A percentile compares a stretch with the other conserved stretches of the same genome.
Conservation (phyloP, 2,888 invertebrate genomes). For the Erebia palarica region DNA sequence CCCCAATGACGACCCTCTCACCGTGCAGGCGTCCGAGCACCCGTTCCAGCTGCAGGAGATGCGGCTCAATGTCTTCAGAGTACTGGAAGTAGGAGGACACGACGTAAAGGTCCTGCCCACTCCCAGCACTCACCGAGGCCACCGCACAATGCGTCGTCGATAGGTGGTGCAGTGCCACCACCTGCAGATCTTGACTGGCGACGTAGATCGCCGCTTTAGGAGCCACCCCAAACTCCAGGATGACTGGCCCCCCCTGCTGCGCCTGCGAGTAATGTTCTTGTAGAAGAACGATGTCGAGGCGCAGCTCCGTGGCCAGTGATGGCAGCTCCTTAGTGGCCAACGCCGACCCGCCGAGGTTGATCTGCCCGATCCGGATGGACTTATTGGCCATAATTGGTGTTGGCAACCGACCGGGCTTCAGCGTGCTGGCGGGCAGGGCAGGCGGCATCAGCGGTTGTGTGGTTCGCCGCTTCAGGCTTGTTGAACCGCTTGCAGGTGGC, state of each 20-base stretch:
- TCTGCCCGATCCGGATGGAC: neutral
- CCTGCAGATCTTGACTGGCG: neutral
- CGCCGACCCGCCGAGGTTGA: slow-evolving; percentile 3
- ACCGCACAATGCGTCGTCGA: neutral
- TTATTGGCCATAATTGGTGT: slow-evolving; percentile 9
- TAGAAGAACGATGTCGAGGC: slow-evolving; percentile 15
- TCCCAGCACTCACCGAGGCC: neutral
- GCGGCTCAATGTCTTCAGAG: too few relatives aligned
- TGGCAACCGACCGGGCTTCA: too few relatives aligned
- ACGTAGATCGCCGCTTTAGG: neutral
- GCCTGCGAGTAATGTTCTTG: slow-evolving; percentile 7
- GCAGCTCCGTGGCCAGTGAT: neutral
- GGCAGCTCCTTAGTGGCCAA: neutral
- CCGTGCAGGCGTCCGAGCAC: neutral
- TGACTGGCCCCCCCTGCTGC: neutral
- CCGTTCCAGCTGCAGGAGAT: neutral
- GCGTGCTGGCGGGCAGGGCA: too few relatives aligned
- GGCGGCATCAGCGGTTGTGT: neutral
- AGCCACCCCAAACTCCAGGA: neutral
- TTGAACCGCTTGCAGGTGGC: neutral
- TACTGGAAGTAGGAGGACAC: neutral
- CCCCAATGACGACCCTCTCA: neutral
- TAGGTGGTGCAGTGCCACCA: neutral
- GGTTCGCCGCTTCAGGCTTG: neutral
- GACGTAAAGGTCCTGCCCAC: too few relatives aligned